Evolutionary conservation across 1,140 invertebrate species (phyloP), one percentile per base, ranked within the genome.

Genomic region (Eulimnadia texana): DNA sequence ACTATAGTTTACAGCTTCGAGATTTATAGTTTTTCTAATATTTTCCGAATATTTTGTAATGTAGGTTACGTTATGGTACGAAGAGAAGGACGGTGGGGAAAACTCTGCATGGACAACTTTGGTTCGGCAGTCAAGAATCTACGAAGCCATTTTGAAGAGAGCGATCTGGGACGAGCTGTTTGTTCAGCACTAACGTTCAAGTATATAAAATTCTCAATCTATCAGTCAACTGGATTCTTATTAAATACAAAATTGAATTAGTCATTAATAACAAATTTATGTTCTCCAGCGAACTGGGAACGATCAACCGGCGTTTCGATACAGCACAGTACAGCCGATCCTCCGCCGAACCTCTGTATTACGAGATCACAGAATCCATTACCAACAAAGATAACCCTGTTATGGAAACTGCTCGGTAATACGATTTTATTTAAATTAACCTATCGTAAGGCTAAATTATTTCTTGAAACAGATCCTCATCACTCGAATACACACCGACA

Each of bases 131-230:
- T 80, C 2, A 68, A 73, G 1, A 74, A 78, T 62, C 77, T 77
- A 0, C 72, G 75, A 22, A 75, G 77, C 58, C 70, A 76, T 3
- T 81, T 82, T 73, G 78, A 80, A 64, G 73, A 88, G 47, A 74
- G 79, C 24, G 85, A 88, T 69, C 75, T 90, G 22, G 86, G 84
- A 2, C 76, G 81, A 68, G 83, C 85, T 2, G 81, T 88, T 3
- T 90, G 87, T 70, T 81, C 81, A 68, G 80, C 84, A 0, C 81
- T 88, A 71, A 87, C 86, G 11, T 89, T 82, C 72, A 79, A 79
- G 85, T 88, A 73, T 79, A 77, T 73, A 3, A n/a, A n/a, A n/a
- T n/a, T n/a, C n/a, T n/a, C n/a, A n/a, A n/a, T n/a, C n/a, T n/a
- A n/a, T n/a, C n/a, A n/a, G n/a, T n/a, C n/a, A n/a, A n/a, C n/a